Evolutionary conservation across 1,140 invertebrate species (phyloP).

Genomic region (Pogonomyrmex californicus): DNA sequence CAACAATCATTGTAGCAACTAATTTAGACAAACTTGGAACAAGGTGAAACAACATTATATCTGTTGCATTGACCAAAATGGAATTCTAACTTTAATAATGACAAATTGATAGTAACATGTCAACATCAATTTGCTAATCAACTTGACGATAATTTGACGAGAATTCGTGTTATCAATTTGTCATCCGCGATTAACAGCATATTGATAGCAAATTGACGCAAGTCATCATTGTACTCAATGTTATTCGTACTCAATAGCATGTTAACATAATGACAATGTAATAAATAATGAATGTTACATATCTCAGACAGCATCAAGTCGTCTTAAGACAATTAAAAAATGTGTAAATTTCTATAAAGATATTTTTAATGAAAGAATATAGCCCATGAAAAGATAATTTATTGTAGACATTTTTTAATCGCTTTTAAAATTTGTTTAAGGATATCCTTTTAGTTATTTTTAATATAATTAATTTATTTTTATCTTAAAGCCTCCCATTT

Average conservation of each 20-base stretch:
- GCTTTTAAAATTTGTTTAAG: too few species aligned
- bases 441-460: too few species aligned
- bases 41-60: neutral
- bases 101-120: neutral
- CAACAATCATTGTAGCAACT: neutral
- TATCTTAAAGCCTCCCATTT: too few species aligned
- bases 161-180: neutral
- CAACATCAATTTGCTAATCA: neutral
- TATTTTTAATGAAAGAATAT: too few species aligned
- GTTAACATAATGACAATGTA: neutral
- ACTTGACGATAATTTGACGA: neutral
- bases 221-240: too few species aligned
- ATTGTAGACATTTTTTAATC: too few species aligned
- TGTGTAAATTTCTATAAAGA: too few species aligned
- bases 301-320: too few species aligned
- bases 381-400: too few species aligned
- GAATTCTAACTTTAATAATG: neutral
- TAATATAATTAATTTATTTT: too few species aligned
- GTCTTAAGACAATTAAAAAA: too few species aligned
- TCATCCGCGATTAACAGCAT: neutral
- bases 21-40: neutral
- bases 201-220: neutral
- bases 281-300: neutral
- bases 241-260: neutral
- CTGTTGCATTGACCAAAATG: neutral